A percentile compares a stretch with the other conserved stretches of the same genome.
Evolutionary conservation across 2,888 invertebrate genomes (phyloP).

Genomic region (Reticulitermes lucifugus): DNA sequence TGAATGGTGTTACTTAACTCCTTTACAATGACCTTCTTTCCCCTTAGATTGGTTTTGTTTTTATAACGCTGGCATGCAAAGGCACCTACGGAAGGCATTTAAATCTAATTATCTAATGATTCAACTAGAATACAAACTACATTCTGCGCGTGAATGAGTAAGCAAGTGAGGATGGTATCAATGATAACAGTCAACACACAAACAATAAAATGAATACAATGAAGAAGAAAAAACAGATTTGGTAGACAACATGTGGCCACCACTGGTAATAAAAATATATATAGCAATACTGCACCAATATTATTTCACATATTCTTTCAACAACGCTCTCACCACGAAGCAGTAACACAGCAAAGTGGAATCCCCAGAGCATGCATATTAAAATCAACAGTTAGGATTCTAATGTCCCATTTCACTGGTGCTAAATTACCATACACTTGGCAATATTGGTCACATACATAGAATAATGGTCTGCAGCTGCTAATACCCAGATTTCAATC

Average conservation of each 20-base stretch:
- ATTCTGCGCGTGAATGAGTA: conserved; percentile 41
- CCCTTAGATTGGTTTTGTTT: conserved; percentile 24
- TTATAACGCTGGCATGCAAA: conserved; percentile 43
- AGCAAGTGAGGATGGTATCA: conserved; percentile 39
- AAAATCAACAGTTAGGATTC: conserved; percentile 15
- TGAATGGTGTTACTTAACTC: conserved; percentile 22
- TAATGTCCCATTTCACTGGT: conserved; percentile 9
- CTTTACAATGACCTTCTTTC: conserved; percentile 26
- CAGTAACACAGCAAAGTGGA: conserved; percentile 24
- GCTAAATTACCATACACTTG: conserved; percentile 16
- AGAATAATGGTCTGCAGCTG: not conserved
- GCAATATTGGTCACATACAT: not conserved
- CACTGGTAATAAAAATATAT: conserved; percentile 47
- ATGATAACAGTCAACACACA: conserved; percentile 42
- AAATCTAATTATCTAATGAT: conserved; percentile 38
- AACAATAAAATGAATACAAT: conserved; percentile 38
- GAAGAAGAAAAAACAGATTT: conserved; percentile 37
- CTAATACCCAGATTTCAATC: not conserved
- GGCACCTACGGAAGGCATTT: conserved; percentile 51
- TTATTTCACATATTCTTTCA: conserved; percentile 29
- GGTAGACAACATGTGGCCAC: conserved; percentile 41
- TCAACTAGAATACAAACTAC: conserved; percentile 41
- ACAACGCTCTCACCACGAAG: conserved; percentile 23
- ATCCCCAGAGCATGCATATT: conserved; percentile 14
- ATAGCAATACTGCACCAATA: conserved; percentile 43